These are phyloP conservation scores for Stenoptilia bipunctidactyla DNA, from an alignment of 2,888 invertebrate species.

Conservation along the genomic window DNA sequence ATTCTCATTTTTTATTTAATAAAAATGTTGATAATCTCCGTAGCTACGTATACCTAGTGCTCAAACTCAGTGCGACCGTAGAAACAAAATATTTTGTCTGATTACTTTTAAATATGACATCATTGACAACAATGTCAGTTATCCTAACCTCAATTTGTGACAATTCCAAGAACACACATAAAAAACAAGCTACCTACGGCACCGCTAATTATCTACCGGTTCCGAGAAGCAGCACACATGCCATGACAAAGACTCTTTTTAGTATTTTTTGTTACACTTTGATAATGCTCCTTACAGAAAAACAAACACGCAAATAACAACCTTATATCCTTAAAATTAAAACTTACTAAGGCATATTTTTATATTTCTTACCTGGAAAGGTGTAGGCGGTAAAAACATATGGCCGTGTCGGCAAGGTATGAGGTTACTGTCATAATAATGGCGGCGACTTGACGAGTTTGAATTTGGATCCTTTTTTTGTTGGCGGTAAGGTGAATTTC, in stretches of 20 bases:
- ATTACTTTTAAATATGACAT: no score
- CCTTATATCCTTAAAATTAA: no score
- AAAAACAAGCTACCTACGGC: not conserved
- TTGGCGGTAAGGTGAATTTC: not conserved
- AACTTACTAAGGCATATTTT: no score
- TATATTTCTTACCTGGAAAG: not conserved
- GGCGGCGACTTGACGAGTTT: not conserved
- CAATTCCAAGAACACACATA: not conserved
- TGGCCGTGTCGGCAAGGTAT: not conserved
- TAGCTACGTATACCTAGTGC: no score
- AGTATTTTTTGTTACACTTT: not conserved
- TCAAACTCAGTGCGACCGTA: no score
- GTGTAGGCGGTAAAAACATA: not conserved
- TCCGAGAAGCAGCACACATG: conserved; percentile 4
- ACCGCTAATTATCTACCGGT: not conserved
- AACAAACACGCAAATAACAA: no score
- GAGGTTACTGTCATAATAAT: conserved; percentile 1
- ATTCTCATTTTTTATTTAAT: no score
- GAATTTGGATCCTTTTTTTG: not conserved
- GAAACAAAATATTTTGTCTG: no score
- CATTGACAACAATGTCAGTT: no score
- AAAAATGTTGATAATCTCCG: no score
- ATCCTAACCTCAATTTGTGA: not conserved
- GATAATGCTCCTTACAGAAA: no score
- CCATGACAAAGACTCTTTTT: conserved; percentile 4